phyloP scores from a whole-genome alignment of 2,888 invertebrate genomes.

The Labia minor region DNA sequence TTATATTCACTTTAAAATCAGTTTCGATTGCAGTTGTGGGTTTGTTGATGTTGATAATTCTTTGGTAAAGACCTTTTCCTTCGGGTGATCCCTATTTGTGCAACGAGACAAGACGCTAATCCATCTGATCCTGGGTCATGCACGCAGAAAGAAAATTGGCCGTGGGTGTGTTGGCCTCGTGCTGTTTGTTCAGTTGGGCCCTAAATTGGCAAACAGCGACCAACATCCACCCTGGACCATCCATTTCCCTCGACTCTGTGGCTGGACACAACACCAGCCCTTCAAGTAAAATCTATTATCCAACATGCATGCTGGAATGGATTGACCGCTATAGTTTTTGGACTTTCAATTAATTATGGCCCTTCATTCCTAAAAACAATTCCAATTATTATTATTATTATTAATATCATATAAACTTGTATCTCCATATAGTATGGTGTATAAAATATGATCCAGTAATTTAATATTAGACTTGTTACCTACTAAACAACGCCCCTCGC shows the following conservation, averaged over 20 bases:
- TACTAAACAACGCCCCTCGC: too few species aligned
- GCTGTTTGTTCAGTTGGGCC: conserved; percentile 13
- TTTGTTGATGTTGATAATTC: too few species aligned
- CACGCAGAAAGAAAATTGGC: neutral
- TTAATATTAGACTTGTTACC: too few species aligned
- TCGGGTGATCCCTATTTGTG: neutral
- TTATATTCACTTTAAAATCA: too few species aligned
- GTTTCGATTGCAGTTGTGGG: too few species aligned
- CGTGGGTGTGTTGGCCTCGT: neutral
- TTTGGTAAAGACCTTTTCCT: too few species aligned
- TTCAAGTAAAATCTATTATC: neutral
- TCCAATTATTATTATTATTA: conserved; percentile 4
- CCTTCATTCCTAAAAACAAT: neutral
- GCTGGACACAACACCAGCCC: neutral
- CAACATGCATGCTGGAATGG: neutral
- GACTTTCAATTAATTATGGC: neutral
- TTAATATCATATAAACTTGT: neutral
- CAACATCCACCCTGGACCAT: neutral
- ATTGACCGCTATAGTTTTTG: neutral
- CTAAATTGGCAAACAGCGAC: neutral
- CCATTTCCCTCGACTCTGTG: neutral
- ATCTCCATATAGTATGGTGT: neutral
- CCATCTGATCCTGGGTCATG: neutral
- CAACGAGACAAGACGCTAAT: conserved; percentile 13
- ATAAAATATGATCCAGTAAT: neutral